Conservation (phyloP, 2,888 invertebrate species). For the Celastrina argiolus region DNA sequence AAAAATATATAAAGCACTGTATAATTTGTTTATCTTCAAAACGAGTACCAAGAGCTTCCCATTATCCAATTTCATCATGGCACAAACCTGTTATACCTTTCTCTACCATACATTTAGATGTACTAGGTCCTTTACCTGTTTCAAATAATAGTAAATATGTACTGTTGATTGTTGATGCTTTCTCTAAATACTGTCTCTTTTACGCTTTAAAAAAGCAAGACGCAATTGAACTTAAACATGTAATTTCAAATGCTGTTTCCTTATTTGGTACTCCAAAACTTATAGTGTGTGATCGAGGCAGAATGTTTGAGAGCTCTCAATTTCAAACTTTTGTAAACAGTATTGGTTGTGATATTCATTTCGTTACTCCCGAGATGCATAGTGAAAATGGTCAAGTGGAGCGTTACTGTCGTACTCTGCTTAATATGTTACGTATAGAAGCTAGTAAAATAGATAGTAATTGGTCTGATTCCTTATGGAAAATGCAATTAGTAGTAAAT, state of each 20-base stretch:
- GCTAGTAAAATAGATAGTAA: neutral
- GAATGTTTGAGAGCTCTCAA: conserved; percentile 31
- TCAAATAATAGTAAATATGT: neutral
- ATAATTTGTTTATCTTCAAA: conserved; percentile 29
- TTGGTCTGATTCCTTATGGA: conserved; percentile 16
- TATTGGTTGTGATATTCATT: conserved; percentile 30
- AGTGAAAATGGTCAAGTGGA: conserved; percentile 28
- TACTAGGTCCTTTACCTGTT: neutral
- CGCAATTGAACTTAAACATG: neutral
- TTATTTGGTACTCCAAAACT: conserved; percentile 25
- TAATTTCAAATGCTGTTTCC: neutral
- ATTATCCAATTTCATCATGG: neutral
- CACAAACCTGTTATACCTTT: too few relatives aligned
- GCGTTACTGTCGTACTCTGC: neutral
- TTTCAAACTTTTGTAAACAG: conserved; percentile 26
- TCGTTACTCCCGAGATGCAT: conserved; percentile 36
- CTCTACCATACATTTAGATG: too few relatives aligned
- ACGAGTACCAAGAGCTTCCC: conserved; percentile 24
- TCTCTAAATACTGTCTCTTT: neutral
- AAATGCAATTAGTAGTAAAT: conserved; percentile 12
- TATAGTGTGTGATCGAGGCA: conserved; percentile 30
- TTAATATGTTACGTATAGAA: conserved; percentile 13
- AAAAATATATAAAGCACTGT: conserved; percentile 20
- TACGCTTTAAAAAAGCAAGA: neutral
- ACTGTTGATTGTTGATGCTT: neutral